These are phyloP conservation scores for Synergus itoensis DNA, from an alignment of 2,888 invertebrate genomes.

Conservation along the genomic window DNA sequence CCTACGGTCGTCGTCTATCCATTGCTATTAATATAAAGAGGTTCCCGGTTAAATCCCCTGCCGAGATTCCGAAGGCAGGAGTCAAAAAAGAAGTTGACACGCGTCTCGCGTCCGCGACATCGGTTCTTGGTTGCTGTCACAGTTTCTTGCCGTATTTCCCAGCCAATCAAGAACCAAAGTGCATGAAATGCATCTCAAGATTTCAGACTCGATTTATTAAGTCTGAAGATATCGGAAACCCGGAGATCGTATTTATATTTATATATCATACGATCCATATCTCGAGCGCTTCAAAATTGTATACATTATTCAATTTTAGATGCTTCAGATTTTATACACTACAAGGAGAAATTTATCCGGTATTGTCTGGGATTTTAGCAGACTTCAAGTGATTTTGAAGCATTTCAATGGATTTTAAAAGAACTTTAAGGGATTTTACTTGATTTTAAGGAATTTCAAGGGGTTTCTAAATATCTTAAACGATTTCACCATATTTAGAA, in stretches of 20 bases:
- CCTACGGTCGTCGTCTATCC: slow-evolving; percentile 56
- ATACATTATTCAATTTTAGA: too few relatives aligned
- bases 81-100: slow-evolving; percentile 57
- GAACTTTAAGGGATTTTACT: too few relatives aligned
- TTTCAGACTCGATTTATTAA: background rate
- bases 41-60: slow-evolving; percentile 54
- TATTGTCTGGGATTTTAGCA: too few relatives aligned
- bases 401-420: too few relatives aligned
- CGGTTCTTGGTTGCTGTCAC: background rate
- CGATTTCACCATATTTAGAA: too few relatives aligned
- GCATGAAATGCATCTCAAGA: background rate
- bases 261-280: too few relatives aligned
- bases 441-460: too few relatives aligned
- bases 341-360: too few relatives aligned
- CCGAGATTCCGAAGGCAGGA: slow-evolving; percentile 53
- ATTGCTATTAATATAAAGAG: slow-evolving; percentile 65
- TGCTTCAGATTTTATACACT: too few relatives aligned
- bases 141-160: background rate
- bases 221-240: background rate
- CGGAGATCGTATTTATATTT: background rate
- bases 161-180: background rate
- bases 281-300: too few relatives aligned
- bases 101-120: slow-evolving; percentile 48
- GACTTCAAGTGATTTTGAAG: too few relatives aligned
- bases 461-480: too few relatives aligned